These are phyloP conservation scores for Rhyacichthys aspro DNA, from an alignment of 2,797 vertebrate genomes.

Conservation along the genomic window DNA sequence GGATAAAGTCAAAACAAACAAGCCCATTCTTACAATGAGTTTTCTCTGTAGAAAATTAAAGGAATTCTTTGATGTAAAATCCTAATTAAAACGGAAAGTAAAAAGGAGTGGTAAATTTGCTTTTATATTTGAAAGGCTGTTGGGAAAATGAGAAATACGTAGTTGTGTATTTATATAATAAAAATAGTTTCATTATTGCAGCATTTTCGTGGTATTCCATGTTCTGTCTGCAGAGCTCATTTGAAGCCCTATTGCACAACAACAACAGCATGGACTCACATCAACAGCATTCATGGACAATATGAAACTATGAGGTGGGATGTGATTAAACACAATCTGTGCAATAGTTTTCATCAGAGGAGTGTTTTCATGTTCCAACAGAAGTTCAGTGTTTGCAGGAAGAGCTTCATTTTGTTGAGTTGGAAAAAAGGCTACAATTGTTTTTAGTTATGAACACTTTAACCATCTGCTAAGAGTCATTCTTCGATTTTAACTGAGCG, in stretches of 20 bases:
- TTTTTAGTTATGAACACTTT: no score
- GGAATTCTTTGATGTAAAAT: constrained; percentile 24
- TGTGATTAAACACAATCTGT: no score
- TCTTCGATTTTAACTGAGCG: no score
- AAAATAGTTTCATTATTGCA: constrained; percentile 7
- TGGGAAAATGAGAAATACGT: constrained; percentile 4
- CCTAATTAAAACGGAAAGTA: constrained; percentile 28
- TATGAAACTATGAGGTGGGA: no score
- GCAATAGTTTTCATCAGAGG: no score
- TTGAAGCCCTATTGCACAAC: constrained; percentile 17
- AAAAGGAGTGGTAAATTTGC: constrained; percentile 13
- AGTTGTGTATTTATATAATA: background rate
- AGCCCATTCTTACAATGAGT: constrained; percentile 27
- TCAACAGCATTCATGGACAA: background rate
- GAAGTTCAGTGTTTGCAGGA: no score
- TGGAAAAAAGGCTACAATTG: no score
- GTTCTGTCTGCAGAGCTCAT: constrained; percentile 2
- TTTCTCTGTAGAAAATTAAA: constrained; percentile 13
- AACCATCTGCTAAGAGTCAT: no score
- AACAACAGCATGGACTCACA: constrained; percentile 19
- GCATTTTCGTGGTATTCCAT: background rate
- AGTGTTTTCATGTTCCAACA: no score
- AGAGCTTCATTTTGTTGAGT: no score
- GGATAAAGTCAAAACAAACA: constrained; percentile 41
- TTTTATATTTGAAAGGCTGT: constrained; percentile 6